Base-by-base conservation (phyloP, 2,888 invertebrate species). In the Amaurobius ferox region DNA sequence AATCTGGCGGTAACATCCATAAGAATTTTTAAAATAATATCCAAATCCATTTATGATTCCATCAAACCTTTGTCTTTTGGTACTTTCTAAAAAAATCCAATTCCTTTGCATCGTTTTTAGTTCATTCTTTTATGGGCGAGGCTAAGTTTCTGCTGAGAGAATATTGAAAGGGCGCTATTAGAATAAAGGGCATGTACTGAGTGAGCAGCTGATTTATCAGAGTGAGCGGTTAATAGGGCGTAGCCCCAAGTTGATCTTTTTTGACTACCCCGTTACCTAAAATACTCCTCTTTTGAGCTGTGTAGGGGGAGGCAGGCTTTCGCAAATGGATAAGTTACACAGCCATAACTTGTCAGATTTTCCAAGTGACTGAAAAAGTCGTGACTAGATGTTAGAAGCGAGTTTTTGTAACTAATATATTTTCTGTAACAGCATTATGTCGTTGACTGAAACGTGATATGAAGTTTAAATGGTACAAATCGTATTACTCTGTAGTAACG, bases 161-260 rank as follows among this genome's bases (percentile, higher is more conserved):
- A 55, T 55, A 55, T 55, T 55, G 55, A 55, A 55, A 55, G 55
- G 2, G 23, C 23, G 19, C 23, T 55, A 55, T 55, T 55, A 55
- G 55, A 55, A 55, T 55, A 55, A 55, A 55, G 23, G 2, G 23
- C 55, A 55, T 55, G 23, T 55, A 23, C 55, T 1, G 23, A 55
- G 23, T 55, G 55, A 55, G 11, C 23, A 55, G 19, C 23, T 55
- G 55, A 55, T 55, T 55, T 55, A 55, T 55, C 55, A 23, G 55
- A 55, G 55, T n/a, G 55, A 16, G 23, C 23, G 55, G 7, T 55
- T 55, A 55, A 55, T 55, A 6, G 55, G 55, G 55, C 55, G 55
- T 55, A 55, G 55, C 23, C 55, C 35, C 55, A 6, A 23, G 19
- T 55, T 55, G 23, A 55, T 55, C 23, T 55, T 55, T 55, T 55